These are phyloP conservation scores for Enteromius treurensis DNA, from an alignment of 2,797 vertebrate species.

Conservation along the genomic window DNA sequence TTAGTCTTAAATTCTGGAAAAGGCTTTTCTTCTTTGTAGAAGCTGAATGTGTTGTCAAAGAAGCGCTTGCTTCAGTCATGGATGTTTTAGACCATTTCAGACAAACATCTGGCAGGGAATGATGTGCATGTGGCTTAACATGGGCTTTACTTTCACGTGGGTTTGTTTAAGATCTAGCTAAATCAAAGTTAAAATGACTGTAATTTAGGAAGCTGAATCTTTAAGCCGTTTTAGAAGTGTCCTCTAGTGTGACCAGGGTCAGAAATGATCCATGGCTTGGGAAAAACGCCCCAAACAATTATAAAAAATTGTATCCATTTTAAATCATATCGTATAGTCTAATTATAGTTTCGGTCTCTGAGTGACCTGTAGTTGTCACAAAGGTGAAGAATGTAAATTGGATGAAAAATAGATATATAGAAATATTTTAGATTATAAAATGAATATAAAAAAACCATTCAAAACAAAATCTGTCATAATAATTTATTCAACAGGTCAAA, in stretches of 20 bases:
- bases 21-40: not conserved
- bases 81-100: slow-evolving; percentile 20
- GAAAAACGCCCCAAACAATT: not conserved
- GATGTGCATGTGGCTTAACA: slow-evolving; percentile 5
- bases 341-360: not conserved
- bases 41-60: not conserved
- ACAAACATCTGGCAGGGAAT: not conserved
- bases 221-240: not conserved
- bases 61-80: not conserved
- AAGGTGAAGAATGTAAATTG: not conserved
- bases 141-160: not conserved
- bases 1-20: not conserved
- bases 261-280: not conserved
- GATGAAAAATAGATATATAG: not conserved
- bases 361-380: not conserved
- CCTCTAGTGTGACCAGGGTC: not conserved
- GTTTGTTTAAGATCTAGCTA: not conserved
- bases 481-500: not conserved
- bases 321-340: not conserved
- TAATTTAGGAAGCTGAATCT: not conserved
- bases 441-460: not conserved
- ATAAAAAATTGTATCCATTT: not conserved
- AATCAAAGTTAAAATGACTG: slow-evolving; percentile 1
- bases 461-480: not conserved
- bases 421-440: not conserved